Percentiles rank a stretch among this genome's conserved stretches.
phyloP scores from a whole-genome alignment of 2,888 invertebrate genomes.

The Hirudinaria manillensis region DNA sequence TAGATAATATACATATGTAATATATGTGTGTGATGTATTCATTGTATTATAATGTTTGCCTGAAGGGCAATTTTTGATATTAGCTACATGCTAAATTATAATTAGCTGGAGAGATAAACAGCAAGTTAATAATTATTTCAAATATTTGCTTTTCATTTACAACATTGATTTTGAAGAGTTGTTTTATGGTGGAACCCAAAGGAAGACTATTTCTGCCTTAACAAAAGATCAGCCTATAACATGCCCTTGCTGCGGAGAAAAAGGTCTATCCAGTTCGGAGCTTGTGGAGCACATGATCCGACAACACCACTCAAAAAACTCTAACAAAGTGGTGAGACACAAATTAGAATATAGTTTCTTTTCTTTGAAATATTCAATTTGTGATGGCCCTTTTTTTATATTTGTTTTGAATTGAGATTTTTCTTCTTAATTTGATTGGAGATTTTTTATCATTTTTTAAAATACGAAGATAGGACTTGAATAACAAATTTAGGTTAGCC shows the following conservation, averaged over 20 bases:
- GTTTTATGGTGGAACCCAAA: not conserved
- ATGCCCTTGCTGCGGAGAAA: constrained; percentile 8
- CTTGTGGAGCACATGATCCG: not conserved
- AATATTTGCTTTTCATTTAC: too few species aligned
- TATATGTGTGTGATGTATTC: too few species aligned
- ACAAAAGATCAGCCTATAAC: not conserved
- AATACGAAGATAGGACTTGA: too few species aligned
- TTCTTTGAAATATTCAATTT: too few species aligned
- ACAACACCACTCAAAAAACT: not conserved
- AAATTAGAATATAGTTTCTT: too few species aligned
- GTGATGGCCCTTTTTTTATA: too few species aligned
- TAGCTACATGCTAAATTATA: not conserved
- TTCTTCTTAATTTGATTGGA: too few species aligned
- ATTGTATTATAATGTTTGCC: not conserved
- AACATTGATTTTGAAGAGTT: not conserved
- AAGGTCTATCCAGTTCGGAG: not conserved
- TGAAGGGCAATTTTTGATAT: not conserved
- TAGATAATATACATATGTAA: too few species aligned
- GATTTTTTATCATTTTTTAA: too few species aligned
- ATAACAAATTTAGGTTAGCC: too few species aligned
- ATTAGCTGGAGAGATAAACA: not conserved
- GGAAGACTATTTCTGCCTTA: not conserved
- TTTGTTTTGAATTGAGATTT: too few species aligned
- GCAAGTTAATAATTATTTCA: not conserved
- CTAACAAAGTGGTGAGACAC: not conserved